Conservation (phyloP, 2,797 vertebrate species). For the Phrynocephalus vlangalii region DNA sequence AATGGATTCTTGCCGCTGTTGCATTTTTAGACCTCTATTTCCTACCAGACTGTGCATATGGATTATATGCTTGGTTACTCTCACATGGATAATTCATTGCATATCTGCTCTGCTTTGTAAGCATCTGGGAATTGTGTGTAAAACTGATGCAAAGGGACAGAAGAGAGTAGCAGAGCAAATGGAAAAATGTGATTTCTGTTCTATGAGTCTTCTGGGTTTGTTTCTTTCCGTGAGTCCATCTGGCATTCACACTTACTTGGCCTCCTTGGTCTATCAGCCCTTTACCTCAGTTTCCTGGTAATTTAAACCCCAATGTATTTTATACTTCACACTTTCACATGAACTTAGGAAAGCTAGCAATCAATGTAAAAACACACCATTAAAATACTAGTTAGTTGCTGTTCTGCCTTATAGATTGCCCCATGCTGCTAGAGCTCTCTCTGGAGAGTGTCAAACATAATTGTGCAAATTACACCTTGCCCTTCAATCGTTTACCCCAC, state of each 20-base stretch:
- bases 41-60: slow-evolving; percentile 19
- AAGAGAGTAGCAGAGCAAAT: slow-evolving; percentile 20
- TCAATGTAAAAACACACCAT: too few relatives aligned
- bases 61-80: slow-evolving; percentile 1
- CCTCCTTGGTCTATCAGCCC: not conserved
- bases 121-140: slow-evolving; percentile 38
- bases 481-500: too few relatives aligned
- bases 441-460: too few relatives aligned
- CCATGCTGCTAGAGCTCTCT: too few relatives aligned
- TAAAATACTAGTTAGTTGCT: too few relatives aligned
- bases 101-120: slow-evolving; percentile 38
- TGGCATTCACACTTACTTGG: too few relatives aligned
- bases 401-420: too few relatives aligned
- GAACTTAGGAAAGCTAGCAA: too few relatives aligned
- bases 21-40: not conserved
- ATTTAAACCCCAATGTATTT: not conserved
- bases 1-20: slow-evolving; percentile 23
- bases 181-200: slow-evolving; percentile 20
- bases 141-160: slow-evolving; percentile 27
- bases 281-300: not conserved
- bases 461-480: too few relatives aligned
- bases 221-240: not conserved
- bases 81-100: not conserved
- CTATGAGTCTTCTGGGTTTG: not conserved
- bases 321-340: not conserved